Evolutionary conservation across 2,888 invertebrate species (phyloP).

Genomic region (Steinernema hermaphroditum): DNA sequence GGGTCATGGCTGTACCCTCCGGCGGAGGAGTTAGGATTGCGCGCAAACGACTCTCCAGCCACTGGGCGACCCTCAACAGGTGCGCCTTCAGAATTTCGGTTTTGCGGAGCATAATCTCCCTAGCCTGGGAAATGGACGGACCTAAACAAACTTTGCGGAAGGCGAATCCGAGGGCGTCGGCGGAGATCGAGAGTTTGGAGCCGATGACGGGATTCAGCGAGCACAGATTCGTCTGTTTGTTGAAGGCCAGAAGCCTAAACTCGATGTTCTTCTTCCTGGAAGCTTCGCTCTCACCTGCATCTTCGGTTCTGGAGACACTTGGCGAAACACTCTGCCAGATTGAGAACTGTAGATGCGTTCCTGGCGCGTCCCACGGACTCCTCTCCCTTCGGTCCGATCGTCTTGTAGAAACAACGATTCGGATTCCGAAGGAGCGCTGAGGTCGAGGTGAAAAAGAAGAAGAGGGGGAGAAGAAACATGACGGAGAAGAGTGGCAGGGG

Average conservation of each 20-base stretch:
- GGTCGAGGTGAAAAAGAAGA: not conserved
- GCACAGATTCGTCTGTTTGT: not conserved
- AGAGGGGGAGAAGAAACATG: not conserved
- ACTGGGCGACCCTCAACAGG: slow-evolving; percentile 23
- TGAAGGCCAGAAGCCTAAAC: not conserved
- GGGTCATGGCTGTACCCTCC: too few relatives aligned
- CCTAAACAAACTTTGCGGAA: slow-evolving; percentile 29
- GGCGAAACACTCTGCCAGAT: slow-evolving; percentile 8
- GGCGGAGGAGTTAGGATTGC: slow-evolving; percentile 1
- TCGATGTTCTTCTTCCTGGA: not conserved
- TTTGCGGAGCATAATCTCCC: slow-evolving; percentile 11
- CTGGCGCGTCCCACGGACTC: not conserved
- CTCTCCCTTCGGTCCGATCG: not conserved
- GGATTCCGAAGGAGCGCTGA: slow-evolving; percentile 1
- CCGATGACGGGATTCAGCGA: not conserved
- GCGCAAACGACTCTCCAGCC: slow-evolving; percentile 29
- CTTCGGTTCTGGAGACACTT: not conserved
- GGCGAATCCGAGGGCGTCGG: slow-evolving; percentile 15
- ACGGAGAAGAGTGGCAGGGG: not conserved
- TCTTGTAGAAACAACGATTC: slow-evolving; percentile 16
- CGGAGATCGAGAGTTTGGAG: slow-evolving; percentile 11
- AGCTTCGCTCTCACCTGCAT: not conserved
- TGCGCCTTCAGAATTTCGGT: slow-evolving; percentile 21
- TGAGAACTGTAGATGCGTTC: not conserved
- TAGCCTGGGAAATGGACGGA: slow-evolving; percentile 12